Evolutionary conservation across 2,797 vertebrate genomes (phyloP), one percentile per base, ranked within the genome.

Genomic region (Rhynchonycteris naso): DNA sequence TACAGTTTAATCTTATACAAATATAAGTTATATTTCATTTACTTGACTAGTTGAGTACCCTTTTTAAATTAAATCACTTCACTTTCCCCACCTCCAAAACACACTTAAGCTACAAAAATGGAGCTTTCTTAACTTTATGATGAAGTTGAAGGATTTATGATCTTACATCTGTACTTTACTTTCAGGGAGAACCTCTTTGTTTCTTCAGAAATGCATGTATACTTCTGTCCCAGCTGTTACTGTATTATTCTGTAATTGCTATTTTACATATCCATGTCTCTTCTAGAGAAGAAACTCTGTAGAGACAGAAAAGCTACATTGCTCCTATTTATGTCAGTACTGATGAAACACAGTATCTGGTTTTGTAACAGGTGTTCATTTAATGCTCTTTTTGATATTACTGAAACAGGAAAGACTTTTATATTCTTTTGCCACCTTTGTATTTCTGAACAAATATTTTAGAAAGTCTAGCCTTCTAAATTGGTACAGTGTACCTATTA

Each of bases 381-480:
- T 30, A 52, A 38, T 66, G 43, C 14, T 65, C 78, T 84, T 59
- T 18, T n/a, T 71, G 76, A 10, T 83, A 26, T 35, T 65, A 47
- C 4, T 43, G 61, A 85, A 89, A 61, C 47, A 10, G 5, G 24
- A 52, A 58, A 61, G 35, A 78, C 35, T 50, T 52, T 52, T 28
- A 54, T 1, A 30, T 33, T 35, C n/a, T 84, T 76, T 61, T 35
- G 33, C 9, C 19, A 56, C 30, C 26, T 69, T 56, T 12, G 9
- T 33, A 88, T 28, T 58, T 84, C n/a, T 90, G 59, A 90, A 58
- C 58, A 83, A 76, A 79, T 92, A 56, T 33, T 78, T 78, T 26
- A 78, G 75, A 56, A 78, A 78, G 56, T 19, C 21, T 58, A 12
- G 63, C 21, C 30, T 47, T 79, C 59, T 79, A 69, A 35, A 28